Evolutionary conservation across 2,888 invertebrate species (phyloP), one percentile per base, ranked within the genome.

Genomic region (Odontocolon sp.): DNA sequence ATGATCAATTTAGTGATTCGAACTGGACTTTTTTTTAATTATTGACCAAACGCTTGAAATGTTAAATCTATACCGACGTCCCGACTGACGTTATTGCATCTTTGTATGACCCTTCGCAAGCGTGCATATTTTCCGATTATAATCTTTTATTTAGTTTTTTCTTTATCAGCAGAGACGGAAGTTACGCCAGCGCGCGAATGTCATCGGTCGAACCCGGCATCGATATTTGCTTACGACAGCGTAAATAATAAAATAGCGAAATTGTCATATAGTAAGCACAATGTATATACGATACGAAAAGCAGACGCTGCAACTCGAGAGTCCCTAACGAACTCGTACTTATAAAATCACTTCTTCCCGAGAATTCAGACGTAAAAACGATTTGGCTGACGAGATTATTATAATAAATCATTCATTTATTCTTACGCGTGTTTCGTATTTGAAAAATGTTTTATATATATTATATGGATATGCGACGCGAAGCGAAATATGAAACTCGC

Each of bases 201-300:
- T 21, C 33, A 64, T 36, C 36, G 16, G 33, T 31, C 18, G 40
- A 18, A 36, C 26, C 23, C 36, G 50, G 50, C 50, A 54, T 67
- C 16, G 40, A 63, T 40, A 59, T 50, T 59, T 72, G 64, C 36
- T 64, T 50, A 63, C 23, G 23, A 21, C 47, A 64, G 47, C 64
- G 50, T 64, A 64, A 64, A 50, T 64, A 26, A 64, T n/a, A 64
- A 50, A 50, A 36, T 64, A 64, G 64, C 64, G 18, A 64, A 64
- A 36, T 38, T 16, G 45, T 71, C 67, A 47, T 68, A 61, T 66
- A n/a, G 64, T 77, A 72, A 57, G 72, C 68, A 68, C 54, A 63
- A 71, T 77, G 66, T 67, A 67, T 63, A 77, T 72, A 72, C 31
- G 57, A 61, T 72, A 72, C 72, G 54, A 77, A 69, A 77, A 71